Base-by-base conservation (phyloP, 2,113 vertebrate genomes). In the Coptodon bakossiorum region DNA sequence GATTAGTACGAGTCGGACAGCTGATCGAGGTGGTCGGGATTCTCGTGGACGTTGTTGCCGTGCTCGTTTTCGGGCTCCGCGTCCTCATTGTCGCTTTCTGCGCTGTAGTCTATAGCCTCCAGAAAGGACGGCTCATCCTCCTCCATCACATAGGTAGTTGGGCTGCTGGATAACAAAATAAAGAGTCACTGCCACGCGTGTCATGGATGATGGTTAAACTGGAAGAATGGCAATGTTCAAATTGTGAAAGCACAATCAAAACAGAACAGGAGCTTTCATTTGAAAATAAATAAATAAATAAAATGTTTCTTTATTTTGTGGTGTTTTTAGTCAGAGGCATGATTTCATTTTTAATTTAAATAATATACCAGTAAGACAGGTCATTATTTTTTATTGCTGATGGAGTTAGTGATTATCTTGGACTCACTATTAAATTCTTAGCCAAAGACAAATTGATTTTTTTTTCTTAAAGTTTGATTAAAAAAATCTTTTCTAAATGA, bases 101-200 rank as follows among this genome's bases (percentile, higher is more conserved):
- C 99, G 1, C 99, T 99, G 96, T 99, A 99, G 96, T 99, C 99
- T 89, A 99, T 97, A 89, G 98, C 98, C 96, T 99, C 99, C 94
- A 98, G 96, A 92, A 98, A 99, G 83, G 97, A 97, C 38, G 98
- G 98, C 90, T 99, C 99, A 3, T 99, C 99, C 95, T 99, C 99
- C 73, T 99, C 98, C 97, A 99, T 89, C 92, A 99, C 97, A 0
- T 99, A 99, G 3, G 98, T 99, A 52, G 97, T 98, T 24, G 98
- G 93, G 94, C 98, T 98, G 91, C 10, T 97, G 95, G 71, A 31
- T 17, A 76, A 78, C n/a, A 61, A 63, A 80, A 71, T 9, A 61
- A 27, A 82, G 22, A 31, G 24, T 40, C 40, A 73, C 84, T 56
- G 61, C 54, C 57, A 50, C 56, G 31, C 16, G 9, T 27, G 13